These are phyloP conservation scores for Gryllus bimaculatus DNA, from an alignment of 1,140 invertebrate genomes.

Conservation along the genomic window DNA sequence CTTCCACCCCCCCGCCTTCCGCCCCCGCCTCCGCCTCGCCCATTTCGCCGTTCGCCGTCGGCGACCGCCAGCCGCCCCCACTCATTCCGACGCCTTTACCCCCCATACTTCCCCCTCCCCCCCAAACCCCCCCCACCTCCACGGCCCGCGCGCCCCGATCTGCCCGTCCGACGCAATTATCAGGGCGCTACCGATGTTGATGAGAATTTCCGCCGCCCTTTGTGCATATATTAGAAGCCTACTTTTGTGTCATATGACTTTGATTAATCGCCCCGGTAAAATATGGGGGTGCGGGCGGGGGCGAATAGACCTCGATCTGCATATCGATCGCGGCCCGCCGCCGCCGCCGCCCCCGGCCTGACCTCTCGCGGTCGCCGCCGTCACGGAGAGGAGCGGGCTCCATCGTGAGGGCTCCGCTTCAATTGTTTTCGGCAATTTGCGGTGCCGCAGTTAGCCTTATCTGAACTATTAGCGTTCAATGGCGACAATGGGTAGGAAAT, in stretches of 20 bases:
- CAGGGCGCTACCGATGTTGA: not conserved
- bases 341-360: too few relatives aligned
- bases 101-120: too few relatives aligned
- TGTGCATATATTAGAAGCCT: not conserved
- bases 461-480: too few relatives aligned
- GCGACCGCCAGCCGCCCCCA: too few relatives aligned
- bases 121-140: not conserved
- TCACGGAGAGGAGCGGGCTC: too few relatives aligned
- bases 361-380: too few relatives aligned
- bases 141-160: not conserved
- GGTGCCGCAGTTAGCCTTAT: too few relatives aligned
- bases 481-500: too few relatives aligned
- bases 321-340: not conserved
- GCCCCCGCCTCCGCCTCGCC: too few relatives aligned
- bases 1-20: too few relatives aligned
- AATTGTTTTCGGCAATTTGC: too few relatives aligned
- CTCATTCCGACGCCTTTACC: not conserved
- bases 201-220: not conserved
- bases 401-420: too few relatives aligned
- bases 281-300: not conserved
- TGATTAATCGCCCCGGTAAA: not conserved
- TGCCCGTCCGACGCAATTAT: not conserved
- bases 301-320: not conserved
- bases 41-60: not conserved
- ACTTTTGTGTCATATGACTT: conserved; percentile 1